Evolutionary conservation across 2,797 vertebrate genomes (phyloP).

Genomic region (Spea hammondii): DNA sequence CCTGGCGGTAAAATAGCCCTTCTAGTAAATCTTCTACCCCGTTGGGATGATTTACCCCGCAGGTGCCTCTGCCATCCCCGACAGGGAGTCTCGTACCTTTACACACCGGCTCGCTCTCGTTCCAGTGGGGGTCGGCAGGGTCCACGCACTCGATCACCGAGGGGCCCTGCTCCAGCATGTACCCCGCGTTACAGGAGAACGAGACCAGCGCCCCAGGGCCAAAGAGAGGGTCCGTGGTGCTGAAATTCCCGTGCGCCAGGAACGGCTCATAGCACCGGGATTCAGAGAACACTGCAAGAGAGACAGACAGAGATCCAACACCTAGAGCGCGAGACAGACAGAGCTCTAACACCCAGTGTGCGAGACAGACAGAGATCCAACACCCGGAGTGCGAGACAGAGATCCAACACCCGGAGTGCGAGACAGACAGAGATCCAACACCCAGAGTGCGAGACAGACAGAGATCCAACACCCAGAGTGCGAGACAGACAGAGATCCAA

Average conservation of each 20-base stretch:
- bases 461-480: too few species aligned
- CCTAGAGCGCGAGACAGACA: not conserved
- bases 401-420: too few species aligned
- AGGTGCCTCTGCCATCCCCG: too few species aligned
- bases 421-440: too few species aligned
- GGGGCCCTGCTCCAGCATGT: conserved; percentile 84
- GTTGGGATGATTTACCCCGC: not conserved
- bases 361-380: not conserved
- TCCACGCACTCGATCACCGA: conserved; percentile 86
- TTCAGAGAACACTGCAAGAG: conserved; percentile 79
- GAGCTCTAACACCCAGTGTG: not conserved
- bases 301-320: not conserved
- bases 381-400: too few species aligned
- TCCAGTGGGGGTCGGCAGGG: conserved; percentile 86
- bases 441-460: too few species aligned
- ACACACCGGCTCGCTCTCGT: conserved; percentile 87
- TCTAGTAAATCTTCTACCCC: too few species aligned
- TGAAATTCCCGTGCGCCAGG: conserved; percentile 89
- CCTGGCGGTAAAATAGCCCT: too few species aligned
- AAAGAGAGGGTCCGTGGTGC: conserved; percentile 82
- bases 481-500: too few species aligned
- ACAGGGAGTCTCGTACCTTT: conserved; percentile 67
- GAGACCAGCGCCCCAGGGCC: conserved; percentile 79
- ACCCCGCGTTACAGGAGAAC: conserved; percentile 86
- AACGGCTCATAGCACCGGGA: conserved; percentile 91